phyloP scores from a whole-genome alignment of 2,888 invertebrate species.

The Mycogona germanica region DNA sequence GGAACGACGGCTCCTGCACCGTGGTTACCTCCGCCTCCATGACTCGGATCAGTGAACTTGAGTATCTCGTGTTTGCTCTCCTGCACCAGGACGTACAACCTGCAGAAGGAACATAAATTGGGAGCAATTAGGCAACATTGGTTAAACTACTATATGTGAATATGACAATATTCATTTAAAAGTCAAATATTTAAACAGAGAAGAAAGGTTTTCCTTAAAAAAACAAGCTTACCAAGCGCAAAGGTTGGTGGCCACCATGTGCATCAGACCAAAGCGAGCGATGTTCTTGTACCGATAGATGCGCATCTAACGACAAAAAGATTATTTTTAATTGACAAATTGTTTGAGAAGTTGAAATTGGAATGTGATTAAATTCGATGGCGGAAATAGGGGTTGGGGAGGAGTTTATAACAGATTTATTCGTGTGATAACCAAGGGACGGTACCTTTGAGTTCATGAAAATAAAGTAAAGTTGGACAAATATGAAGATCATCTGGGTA shows the following conservation, averaged over 20 bases:
- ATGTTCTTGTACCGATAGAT: constrained; percentile 44
- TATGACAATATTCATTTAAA: too few relatives aligned
- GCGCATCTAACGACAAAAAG: too few relatives aligned
- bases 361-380: not conserved
- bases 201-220: too few relatives aligned
- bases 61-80: constrained; percentile 93
- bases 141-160: too few relatives aligned
- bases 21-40: constrained; percentile 18
- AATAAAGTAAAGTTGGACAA: constrained; percentile 96
- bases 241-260: constrained; percentile 95
- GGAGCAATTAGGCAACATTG: too few relatives aligned
- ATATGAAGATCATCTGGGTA: constrained; percentile 88
- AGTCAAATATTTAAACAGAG: too few relatives aligned
- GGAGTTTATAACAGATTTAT: constrained; percentile 8
- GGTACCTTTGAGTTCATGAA: constrained; percentile 88
- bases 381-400: too few relatives aligned
- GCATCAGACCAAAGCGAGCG: constrained; percentile 94
- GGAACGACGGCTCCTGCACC: not conserved
- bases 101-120: too few relatives aligned
- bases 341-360: not conserved
- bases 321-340: not conserved
- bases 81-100: constrained; percentile 72
- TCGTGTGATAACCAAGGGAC: constrained; percentile 20
- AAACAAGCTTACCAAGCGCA: too few relatives aligned
- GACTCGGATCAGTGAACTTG: constrained; percentile 45